Conservation (phyloP, 1,140 invertebrate genomes). For the Drosophila nasuta region DNA sequence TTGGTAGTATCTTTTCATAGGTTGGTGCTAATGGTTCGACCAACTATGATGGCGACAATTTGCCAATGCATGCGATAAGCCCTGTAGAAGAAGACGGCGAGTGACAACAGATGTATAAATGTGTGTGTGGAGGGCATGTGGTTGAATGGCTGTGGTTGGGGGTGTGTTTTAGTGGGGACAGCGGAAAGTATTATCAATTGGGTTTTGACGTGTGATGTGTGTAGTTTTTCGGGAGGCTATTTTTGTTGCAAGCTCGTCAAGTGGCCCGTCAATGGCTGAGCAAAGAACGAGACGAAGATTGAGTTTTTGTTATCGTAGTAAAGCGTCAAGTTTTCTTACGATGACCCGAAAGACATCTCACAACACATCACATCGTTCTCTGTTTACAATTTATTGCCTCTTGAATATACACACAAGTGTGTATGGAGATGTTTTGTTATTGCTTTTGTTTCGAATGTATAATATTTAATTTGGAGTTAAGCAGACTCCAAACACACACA, state of each 20-base stretch:
- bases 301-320: conserved; percentile 45
- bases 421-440: not conserved
- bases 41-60: conserved; percentile 76
- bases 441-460: not conserved
- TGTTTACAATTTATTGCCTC: conserved; percentile 28
- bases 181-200: conserved; percentile 19
- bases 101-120: conserved; percentile 24
- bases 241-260: conserved; percentile 39
- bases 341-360: not conserved
- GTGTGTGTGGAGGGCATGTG: not conserved
- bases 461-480: conserved; percentile 18
- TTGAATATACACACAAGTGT: conserved; percentile 1
- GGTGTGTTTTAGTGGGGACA: not conserved
- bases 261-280: conserved; percentile 27
- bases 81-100: conserved; percentile 13
- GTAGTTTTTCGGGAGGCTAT: conserved; percentile 33
- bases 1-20: conserved; percentile 35
- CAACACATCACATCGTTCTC: not conserved
- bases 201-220: conserved; percentile 23
- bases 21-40: conserved; percentile 25
- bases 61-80: conserved; percentile 78
- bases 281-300: conserved; percentile 35
- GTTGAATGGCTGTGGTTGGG: not conserved
- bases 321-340: conserved; percentile 20
- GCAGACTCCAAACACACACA: conserved; percentile 9